Base-by-base conservation (phyloP, 53 echinoderm and acorn worm genomes). In the Henricia sp. region DNA sequence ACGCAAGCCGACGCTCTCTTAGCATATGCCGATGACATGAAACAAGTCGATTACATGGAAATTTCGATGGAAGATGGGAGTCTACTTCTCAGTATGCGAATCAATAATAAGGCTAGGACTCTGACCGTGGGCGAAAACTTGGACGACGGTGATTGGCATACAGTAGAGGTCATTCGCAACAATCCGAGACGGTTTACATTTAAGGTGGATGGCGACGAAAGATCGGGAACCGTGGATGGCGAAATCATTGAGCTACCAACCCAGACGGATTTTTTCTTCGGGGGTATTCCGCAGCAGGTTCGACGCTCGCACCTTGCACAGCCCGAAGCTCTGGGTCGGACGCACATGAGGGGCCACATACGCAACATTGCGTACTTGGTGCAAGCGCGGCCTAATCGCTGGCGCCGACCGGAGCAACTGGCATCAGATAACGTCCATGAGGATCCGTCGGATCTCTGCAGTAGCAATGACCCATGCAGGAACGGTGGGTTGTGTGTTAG, bases 401-500 rank as follows among this genome's bases (percentile, higher is more conserved):
- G 86, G 82, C 82, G 87, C 26, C 72, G 90, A 4, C 90, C 91
- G 0, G 78, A 95, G 51, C 63, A 83, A 23, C 77, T 91, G 29
- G 58, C 66, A 33, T 58, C 88, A 9, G 64, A 39, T 19, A 62
- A 80, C 2, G 75, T 90, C 6, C 9, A 17, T 1, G 88, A 95
- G 51, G 88, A 88, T 34, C 50, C 91, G 11, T 69, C 86, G 3
- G 95, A 95, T 85, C 71, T 92, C 21, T 95, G 95, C 86, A 83
- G 88, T 29, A 90, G 86, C 76, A 88, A 83, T 70, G 91, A 95
- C 52, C 90, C 84, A 4, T 95, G 95, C 65, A 29, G 52, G 34
- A 92, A 93, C 65, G 65, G 83, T 20, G 95, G 95, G 2, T 40
- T 95, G 51, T 95, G 95, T 54, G 83, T 93, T 21, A 95, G 95